These are phyloP conservation scores for Melanogrammus aeglefinus DNA, from an alignment of 2,797 vertebrate genomes.

Conservation along the genomic window DNA sequence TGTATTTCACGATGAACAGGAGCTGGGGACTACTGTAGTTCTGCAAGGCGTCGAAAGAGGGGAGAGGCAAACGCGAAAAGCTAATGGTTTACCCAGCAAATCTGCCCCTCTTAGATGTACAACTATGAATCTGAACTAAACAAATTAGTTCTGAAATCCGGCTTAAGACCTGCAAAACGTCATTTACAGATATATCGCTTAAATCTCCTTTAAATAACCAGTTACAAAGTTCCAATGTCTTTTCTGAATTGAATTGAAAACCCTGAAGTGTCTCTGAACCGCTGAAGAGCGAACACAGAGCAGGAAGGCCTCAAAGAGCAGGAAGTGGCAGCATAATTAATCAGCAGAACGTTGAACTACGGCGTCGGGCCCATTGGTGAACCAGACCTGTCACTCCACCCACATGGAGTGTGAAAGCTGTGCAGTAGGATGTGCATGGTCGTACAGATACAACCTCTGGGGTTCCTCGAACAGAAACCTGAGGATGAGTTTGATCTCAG, in stretches of 20 bases:
- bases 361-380: not conserved
- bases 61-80: too few relatives aligned
- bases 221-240: not conserved
- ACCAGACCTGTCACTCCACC: not conserved
- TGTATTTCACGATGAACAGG: too few relatives aligned
- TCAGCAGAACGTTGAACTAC: not conserved
- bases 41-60: too few relatives aligned
- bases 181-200: too few relatives aligned
- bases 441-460: conserved; percentile 34
- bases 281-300: not conserved
- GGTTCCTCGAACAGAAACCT: conserved; percentile 48
- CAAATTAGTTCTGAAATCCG: too few relatives aligned
- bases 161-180: too few relatives aligned
- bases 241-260: not conserved
- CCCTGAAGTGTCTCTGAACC: conserved; percentile 31
- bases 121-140: too few relatives aligned
- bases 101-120: too few relatives aligned
- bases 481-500: conserved; percentile 25
- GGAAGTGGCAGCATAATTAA: not conserved
- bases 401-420: conserved; percentile 46
- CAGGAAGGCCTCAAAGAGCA: not conserved
- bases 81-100: too few relatives aligned
- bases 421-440: conserved; percentile 47
- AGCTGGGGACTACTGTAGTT: too few relatives aligned
- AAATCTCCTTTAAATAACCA: not conserved